A percentile compares a stretch with the other conserved stretches of the same genome.
Evolutionary conservation across 2,113 vertebrate genomes (phyloP).

Genomic region (Anser cygnoides): DNA sequence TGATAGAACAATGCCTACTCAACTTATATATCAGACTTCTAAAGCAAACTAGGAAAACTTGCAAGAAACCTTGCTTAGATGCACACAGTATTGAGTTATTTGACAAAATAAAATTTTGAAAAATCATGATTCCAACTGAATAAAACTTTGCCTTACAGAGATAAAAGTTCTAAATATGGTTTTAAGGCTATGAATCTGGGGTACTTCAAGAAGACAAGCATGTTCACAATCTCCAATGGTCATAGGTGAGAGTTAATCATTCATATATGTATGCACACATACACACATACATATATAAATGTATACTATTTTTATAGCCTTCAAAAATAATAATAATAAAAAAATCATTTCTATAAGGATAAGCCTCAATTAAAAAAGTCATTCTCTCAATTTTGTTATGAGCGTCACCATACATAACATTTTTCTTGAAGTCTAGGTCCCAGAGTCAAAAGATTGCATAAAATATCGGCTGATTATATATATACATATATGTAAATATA

Average conservation of each 20-base stretch:
- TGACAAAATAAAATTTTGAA: neutral
- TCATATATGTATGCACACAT: neutral
- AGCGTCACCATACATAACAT: neutral
- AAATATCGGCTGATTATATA: neutral
- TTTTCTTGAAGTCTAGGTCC: neutral
- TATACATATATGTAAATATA: neutral
- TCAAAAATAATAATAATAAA: neutral
- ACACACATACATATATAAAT: neutral
- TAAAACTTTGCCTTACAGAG: neutral
- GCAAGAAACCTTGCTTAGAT: neutral
- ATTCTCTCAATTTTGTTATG: neutral
- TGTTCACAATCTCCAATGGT: neutral
- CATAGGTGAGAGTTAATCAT: neutral
- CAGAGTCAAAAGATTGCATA: neutral
- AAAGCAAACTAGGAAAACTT: neutral
- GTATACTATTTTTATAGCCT: neutral
- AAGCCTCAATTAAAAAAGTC: neutral
- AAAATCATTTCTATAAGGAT: neutral
- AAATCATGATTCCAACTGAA: neutral
- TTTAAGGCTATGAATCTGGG: neutral
- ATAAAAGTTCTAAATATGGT: neutral
- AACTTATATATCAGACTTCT: conserved; percentile 22
- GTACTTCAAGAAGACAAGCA: neutral
- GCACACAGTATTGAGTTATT: neutral
- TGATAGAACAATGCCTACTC: neutral